Evolutionary conservation across 2,797 vertebrate genomes (phyloP).

Genomic region (Xiphophorus birchmanni): DNA sequence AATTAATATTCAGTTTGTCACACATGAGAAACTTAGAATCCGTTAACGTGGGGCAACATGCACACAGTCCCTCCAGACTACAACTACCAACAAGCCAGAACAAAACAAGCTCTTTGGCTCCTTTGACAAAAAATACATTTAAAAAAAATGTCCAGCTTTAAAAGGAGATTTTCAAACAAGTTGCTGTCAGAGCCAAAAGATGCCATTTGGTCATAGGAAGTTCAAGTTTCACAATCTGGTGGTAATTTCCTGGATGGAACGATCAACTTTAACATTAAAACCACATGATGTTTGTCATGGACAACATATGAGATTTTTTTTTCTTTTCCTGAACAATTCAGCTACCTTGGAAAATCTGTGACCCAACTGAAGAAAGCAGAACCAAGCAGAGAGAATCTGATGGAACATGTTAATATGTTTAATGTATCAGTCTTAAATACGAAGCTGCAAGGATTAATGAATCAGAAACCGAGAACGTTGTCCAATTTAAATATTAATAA

Average conservation of each 20-base stretch:
- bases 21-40: background rate
- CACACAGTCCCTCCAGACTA: background rate
- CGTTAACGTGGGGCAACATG: background rate
- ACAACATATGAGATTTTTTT: background rate
- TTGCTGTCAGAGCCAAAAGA: background rate
- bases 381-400: background rate
- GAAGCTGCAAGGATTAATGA: background rate
- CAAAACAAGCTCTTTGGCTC: background rate
- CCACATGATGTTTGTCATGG: background rate
- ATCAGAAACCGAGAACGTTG: background rate
- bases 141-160: background rate
- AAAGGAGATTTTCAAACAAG: background rate
- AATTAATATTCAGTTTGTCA: conserved; percentile 3
- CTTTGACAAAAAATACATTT: background rate
- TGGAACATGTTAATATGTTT: background rate
- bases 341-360: background rate
- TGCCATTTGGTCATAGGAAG: conserved; percentile 1
- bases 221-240: background rate
- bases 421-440: background rate
- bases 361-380: background rate
- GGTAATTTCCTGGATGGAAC: background rate
- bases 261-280: background rate
- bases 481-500: background rate
- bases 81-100: background rate
- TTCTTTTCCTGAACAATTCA: background rate